A percentile compares a stretch with the other conserved stretches of the same genome.
Conservation (phyloP, 2,113 vertebrate genomes). For the Bubo blakistoni region DNA sequence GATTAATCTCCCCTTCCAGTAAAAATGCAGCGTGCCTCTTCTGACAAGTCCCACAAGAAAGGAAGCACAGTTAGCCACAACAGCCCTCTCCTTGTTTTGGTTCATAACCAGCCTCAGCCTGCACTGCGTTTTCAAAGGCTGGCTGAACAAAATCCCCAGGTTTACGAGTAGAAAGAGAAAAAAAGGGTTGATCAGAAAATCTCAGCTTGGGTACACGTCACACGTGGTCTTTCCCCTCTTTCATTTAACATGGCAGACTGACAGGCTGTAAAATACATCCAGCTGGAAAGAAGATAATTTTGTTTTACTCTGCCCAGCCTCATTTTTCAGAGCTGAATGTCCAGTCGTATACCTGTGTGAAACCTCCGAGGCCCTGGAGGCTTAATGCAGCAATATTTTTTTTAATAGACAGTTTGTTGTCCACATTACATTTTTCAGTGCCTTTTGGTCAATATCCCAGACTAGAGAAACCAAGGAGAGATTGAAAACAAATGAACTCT, state of each 20-base stretch:
- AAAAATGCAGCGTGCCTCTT: background rate
- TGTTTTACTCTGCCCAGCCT: background rate
- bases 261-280: background rate
- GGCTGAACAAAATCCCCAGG: background rate
- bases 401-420: background rate
- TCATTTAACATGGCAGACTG: background rate
- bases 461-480: background rate
- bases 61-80: background rate
- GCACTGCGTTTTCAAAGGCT: background rate
- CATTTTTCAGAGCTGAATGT: background rate
- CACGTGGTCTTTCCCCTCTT: background rate
- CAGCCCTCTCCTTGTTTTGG: background rate
- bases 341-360: background rate
- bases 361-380: background rate
- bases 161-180: background rate
- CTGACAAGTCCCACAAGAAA: background rate
- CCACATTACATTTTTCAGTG: background rate
- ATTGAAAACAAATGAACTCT: background rate
- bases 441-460: background rate
- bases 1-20: background rate
- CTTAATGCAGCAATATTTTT: background rate
- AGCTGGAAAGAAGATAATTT: background rate
- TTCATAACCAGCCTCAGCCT: slow-evolving; percentile 1
- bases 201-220: background rate
- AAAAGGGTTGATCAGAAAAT: background rate